Conservation (phyloP, 2,797 vertebrate genomes). For the Chrysolophus pictus region DNA sequence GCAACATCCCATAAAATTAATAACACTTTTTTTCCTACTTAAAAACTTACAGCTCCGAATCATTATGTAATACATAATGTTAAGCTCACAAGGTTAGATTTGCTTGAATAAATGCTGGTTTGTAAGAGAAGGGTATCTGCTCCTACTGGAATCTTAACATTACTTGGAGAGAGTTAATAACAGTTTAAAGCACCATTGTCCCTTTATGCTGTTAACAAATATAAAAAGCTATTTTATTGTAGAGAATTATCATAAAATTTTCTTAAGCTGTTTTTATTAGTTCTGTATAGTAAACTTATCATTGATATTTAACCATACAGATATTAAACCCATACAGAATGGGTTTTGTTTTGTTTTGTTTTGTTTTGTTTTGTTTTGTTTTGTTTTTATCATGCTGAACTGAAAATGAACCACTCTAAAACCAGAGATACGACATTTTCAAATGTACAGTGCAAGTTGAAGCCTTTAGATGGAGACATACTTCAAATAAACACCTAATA, state of each 20-base stretch:
- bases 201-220: conserved; percentile 28
- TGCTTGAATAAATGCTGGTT: not conserved
- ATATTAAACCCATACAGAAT: too few species aligned
- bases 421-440: not conserved
- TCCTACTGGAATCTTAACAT: not conserved
- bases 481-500: conserved; percentile 77
- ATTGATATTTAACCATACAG: not conserved
- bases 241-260: not conserved
- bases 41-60: not conserved
- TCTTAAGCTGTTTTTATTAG: not conserved
- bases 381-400: not conserved
- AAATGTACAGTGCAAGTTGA: conserved; percentile 56
- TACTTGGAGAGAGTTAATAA: not conserved
- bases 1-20: not conserved
- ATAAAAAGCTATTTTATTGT: not conserved
- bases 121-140: fast-evolving
- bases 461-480: conserved; percentile 96
- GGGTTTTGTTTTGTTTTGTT: not conserved
- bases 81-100: not conserved
- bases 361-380: not conserved
- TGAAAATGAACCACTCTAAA: conserved; percentile 19
- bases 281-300: not conserved
- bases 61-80: not conserved
- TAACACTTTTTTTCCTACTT: not conserved
- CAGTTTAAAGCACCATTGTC: not conserved